Evolutionary conservation across 1,140 invertebrate genomes (phyloP), one percentile per base, ranked within the genome.

Genomic region (Drosophila murphyi): DNA sequence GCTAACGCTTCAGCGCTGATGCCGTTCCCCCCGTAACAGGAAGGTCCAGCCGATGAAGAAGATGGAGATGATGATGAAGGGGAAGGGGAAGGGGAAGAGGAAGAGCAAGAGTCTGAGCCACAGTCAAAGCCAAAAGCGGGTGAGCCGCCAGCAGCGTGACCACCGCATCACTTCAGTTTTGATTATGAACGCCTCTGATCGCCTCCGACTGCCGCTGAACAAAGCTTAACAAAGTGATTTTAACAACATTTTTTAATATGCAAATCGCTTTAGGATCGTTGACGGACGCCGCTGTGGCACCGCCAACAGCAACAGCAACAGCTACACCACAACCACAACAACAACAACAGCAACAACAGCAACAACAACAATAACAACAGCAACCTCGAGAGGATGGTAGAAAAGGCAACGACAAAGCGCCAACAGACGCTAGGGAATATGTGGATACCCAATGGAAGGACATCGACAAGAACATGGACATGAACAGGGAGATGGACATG

Each of bases 171-270:
- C 82, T 86, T 86, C 82, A 86, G 79, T 82, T 86, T 85, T 81
- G 82, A 87, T 86, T 86, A 86, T 86, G 78, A 87, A 87, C 78
- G 82, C 78, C 82, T 83, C 80, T 76, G 82, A 85, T 77, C 79
- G 64, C 81, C 81, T 65, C 72, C 72, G 65, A 80, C 57, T 82
- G 80, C 80, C 67, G 77, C 80, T 61, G 72, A 67, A 76, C 76
- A 76, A 79, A 78, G 82, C 71, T 87, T 86, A 86, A 87, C 82
- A 82, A 81, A 86, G 82, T 86, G 78, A 87, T 87, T 86, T 78
- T 67, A 76, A 75, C 55, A 71, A 71, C 51, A 68, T 51, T 62
- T 73, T 73, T 74, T 52, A 68, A 74, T 86, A 87, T 86, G 82
- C 82, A 86, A 86, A 86, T 86, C 75, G 82, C 67, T 81, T 80